These are phyloP conservation scores for Micromussa lordhowensis DNA, from an alignment of 92 coral and sea anemone genomes.

Conservation along the genomic window DNA sequence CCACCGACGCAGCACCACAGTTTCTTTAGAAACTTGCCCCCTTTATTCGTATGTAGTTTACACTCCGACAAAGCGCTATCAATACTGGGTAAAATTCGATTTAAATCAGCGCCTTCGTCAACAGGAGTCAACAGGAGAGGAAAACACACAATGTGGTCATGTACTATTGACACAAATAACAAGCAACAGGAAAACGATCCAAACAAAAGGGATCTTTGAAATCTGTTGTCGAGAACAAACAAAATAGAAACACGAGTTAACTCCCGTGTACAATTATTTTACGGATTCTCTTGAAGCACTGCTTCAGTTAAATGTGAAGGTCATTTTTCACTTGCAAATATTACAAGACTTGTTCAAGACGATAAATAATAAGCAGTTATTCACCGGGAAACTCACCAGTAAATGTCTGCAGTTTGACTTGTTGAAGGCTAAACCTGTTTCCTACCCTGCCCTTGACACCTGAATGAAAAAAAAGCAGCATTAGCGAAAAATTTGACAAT, in stretches of 20 bases:
- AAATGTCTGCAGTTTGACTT: slow-evolving; percentile 90
- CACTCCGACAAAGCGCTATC: too few species aligned
- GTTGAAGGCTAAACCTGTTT: slow-evolving; percentile 61
- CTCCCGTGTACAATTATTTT: neutral
- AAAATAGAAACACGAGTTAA: neutral
- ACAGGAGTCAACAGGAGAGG: too few species aligned
- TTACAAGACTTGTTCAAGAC: neutral
- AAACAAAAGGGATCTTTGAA: too few species aligned
- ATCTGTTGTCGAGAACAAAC: too few species aligned
- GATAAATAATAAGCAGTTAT: neutral
- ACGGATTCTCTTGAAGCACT: neutral
- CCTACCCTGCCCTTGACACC: slow-evolving; percentile 33
- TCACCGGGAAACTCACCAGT: slow-evolving; percentile 68
- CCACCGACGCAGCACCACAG: too few species aligned
- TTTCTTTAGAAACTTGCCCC: too few species aligned
- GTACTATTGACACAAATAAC: too few species aligned
- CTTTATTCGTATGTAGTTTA: too few species aligned
- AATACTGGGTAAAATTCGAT: too few species aligned
- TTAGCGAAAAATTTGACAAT: neutral
- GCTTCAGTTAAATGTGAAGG: neutral
- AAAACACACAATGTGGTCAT: too few species aligned
- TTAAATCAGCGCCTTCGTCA: too few species aligned
- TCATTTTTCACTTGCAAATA: neutral
- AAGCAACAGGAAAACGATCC: too few species aligned
- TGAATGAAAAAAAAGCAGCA: neutral